A percentile compares a stretch with the other conserved stretches of the same genome.
Evolutionary conservation across 1,140 invertebrate species (phyloP).

Genomic region (Platyscapa corneri): DNA sequence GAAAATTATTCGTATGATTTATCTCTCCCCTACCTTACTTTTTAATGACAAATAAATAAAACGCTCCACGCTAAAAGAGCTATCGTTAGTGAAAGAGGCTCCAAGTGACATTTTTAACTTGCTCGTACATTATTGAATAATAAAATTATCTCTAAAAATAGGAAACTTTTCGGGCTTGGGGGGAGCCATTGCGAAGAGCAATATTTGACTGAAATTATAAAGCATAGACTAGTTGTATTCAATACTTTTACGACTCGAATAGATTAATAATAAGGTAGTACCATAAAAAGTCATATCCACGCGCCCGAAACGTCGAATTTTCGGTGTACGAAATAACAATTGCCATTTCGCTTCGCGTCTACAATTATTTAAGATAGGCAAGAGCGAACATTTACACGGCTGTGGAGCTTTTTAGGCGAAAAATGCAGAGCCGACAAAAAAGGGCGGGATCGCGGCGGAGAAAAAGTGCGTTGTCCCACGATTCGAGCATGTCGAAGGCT

Average conservation of each 20-base stretch:
- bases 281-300: background rate
- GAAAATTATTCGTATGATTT: too few relatives aligned
- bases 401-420: slow-evolving; percentile 17
- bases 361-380: slow-evolving; percentile 70
- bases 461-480: slow-evolving; percentile 61
- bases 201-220: background rate
- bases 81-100: too few relatives aligned
- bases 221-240: background rate
- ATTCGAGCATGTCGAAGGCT: slow-evolving; percentile 76
- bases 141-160: background rate
- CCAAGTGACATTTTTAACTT: too few relatives aligned
- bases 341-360: slow-evolving; percentile 40
- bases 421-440: slow-evolving; percentile 56
- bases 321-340: background rate
- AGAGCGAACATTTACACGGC: slow-evolving; percentile 36
- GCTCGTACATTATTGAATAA: background rate
- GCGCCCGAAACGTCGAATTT: background rate
- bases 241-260: background rate
- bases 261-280: background rate
- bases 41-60: too few relatives aligned
- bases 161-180: background rate
- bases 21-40: too few relatives aligned
- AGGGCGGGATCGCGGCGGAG: slow-evolving; percentile 56
- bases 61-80: too few relatives aligned
- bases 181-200: background rate